Evolutionary conservation across 2,797 vertebrate genomes (phyloP).

Genomic region (Myotis myotis): DNA sequence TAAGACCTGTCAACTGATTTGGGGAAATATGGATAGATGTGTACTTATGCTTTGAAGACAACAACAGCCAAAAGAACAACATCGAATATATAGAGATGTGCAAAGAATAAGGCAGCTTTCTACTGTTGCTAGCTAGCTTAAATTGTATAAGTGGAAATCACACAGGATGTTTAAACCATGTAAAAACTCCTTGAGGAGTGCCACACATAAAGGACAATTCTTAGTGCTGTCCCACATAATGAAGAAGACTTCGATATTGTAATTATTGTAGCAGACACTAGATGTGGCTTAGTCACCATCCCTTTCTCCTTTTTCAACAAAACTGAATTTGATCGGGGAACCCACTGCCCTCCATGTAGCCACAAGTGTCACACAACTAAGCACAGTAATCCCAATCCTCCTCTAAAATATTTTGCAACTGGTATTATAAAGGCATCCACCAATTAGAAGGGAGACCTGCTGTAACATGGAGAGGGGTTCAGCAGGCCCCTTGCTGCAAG

Average conservation of each 20-base stretch:
- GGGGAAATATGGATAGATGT: neutral
- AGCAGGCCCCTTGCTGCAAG: neutral
- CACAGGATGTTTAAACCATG: neutral
- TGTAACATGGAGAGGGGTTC: neutral
- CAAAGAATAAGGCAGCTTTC: neutral
- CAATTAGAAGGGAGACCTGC: neutral
- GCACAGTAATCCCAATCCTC: neutral
- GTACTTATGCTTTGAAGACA: neutral
- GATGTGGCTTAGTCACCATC: neutral
- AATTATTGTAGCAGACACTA: neutral
- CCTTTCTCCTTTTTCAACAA: neutral
- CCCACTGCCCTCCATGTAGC: neutral
- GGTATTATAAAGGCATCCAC: neutral
- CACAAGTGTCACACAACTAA: neutral
- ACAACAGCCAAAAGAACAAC: neutral
- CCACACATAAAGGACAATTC: neutral
- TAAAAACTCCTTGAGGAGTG: neutral
- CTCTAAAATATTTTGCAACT: neutral
- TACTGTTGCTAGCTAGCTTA: neutral
- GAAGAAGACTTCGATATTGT: neutral
- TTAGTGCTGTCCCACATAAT: neutral
- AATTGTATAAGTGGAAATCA: neutral
- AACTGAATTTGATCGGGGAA: neutral
- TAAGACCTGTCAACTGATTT: neutral
- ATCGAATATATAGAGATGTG: neutral